Evolutionary conservation across 2,888 invertebrate species (phyloP).

Genomic region (Cheilosia soror): DNA sequence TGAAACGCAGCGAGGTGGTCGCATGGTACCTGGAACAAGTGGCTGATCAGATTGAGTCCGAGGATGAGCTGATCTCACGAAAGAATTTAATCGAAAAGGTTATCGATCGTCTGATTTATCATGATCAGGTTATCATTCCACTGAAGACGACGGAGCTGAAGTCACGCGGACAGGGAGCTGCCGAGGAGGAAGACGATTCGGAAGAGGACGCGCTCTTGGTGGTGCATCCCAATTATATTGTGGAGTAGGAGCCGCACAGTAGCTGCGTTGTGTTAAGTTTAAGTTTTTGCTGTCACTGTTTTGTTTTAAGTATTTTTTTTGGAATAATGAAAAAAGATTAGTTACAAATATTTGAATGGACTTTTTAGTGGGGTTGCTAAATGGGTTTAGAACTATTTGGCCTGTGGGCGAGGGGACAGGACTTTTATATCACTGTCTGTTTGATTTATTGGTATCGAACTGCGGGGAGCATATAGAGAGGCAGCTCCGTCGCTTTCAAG

Average conservation of each 20-base stretch:
- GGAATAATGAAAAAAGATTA: not conserved
- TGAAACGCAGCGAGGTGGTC: conserved; percentile 92
- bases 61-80: conserved; percentile 94
- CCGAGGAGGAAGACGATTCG: conserved; percentile 77
- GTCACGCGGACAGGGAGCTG: conserved; percentile 49
- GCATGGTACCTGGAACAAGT: conserved; percentile 97
- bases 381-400: no score
- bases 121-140: conserved; percentile 84
- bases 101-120: conserved; percentile 94
- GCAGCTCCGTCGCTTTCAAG: no score
- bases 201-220: conserved; percentile 93
- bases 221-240: conserved; percentile 98
- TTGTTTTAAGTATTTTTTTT: conserved; percentile 35
- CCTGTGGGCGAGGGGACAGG: no score
- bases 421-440: no score
- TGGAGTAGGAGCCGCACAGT: conserved; percentile 85
- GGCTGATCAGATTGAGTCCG: conserved; percentile 93
- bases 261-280: not conserved
- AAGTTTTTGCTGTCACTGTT: conserved; percentile 27
- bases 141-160: conserved; percentile 81
- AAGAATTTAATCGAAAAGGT: conserved; percentile 97
- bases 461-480: no score
- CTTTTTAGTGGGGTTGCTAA: not conserved
- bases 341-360: not conserved
- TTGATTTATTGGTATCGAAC: no score